Evolutionary conservation across 2,797 vertebrate genomes (phyloP).

Genomic region (Spinus pinus): DNA sequence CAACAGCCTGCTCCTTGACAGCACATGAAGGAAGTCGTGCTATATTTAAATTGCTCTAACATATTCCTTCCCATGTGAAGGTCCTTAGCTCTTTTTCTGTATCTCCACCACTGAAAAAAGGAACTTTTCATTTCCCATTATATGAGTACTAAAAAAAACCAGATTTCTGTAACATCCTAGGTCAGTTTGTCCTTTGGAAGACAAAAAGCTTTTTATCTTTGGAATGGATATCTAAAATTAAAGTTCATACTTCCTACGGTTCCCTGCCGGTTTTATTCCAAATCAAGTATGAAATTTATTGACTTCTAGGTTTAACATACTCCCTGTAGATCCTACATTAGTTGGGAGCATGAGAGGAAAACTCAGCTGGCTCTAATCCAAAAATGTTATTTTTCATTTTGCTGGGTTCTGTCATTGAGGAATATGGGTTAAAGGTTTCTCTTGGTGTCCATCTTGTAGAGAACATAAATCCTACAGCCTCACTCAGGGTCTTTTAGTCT

Average conservation of each 20-base stretch:
- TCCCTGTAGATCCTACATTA: not conserved
- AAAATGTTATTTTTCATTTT: not conserved
- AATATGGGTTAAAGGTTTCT: not conserved
- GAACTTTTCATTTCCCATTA: not conserved
- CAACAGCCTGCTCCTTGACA: not conserved
- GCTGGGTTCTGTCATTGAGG: not conserved
- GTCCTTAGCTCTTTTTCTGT: conserved; percentile 6
- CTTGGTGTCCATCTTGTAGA: not conserved
- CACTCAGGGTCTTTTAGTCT: not conserved
- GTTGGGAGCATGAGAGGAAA: not conserved
- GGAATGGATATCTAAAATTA: conserved; percentile 26
- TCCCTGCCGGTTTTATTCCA: not conserved
- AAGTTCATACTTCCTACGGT: conserved; percentile 3
- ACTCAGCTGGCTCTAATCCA: not conserved
- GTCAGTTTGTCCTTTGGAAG: conserved; percentile 28
- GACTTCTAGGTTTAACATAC: not conserved
- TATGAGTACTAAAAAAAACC: not conserved
- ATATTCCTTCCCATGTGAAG: not conserved
- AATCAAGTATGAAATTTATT: not conserved
- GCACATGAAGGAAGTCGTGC: not conserved
- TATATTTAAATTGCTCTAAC: not conserved
- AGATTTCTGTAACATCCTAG: not conserved
- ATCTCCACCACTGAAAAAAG: not conserved
- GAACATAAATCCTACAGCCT: not conserved
- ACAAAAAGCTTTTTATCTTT: conserved; percentile 35